Conservation (phyloP, 2,113 vertebrate genomes). For the Lophura nycthemera region DNA sequence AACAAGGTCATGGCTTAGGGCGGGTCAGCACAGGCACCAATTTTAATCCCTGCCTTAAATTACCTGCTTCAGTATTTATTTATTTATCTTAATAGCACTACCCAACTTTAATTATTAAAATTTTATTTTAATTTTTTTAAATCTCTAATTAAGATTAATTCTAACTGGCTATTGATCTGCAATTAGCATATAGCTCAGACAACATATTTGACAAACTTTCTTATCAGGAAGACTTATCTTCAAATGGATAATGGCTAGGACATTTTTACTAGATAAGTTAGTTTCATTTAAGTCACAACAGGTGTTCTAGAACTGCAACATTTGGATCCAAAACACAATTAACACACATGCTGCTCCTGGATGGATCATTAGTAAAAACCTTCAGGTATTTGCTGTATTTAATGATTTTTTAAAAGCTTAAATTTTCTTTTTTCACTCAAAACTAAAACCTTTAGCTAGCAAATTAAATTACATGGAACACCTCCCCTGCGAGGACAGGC, state of each 20-base stretch:
- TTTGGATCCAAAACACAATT: background rate
- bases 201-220: background rate
- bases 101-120: background rate
- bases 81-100: background rate
- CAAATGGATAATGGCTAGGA: background rate
- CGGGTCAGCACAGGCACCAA: background rate
- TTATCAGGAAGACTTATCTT: background rate
- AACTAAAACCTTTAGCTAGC: background rate
- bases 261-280: background rate
- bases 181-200: background rate
- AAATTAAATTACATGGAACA: background rate
- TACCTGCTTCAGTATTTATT: background rate
- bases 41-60: background rate
- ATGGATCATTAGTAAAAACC: background rate
- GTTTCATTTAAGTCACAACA: background rate
- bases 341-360: background rate
- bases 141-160: background rate
- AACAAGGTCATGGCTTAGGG: background rate
- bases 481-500: too few species aligned
- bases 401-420: background rate
- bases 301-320: background rate
- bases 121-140: background rate
- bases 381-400: background rate
- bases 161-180: background rate
- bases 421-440: background rate